A percentile compares a stretch with the other conserved stretches of the same genome.
These are phyloP conservation scores for Sarcophaga caerulescens DNA, from an alignment of 2,888 invertebrate species.

Conservation along the genomic window DNA sequence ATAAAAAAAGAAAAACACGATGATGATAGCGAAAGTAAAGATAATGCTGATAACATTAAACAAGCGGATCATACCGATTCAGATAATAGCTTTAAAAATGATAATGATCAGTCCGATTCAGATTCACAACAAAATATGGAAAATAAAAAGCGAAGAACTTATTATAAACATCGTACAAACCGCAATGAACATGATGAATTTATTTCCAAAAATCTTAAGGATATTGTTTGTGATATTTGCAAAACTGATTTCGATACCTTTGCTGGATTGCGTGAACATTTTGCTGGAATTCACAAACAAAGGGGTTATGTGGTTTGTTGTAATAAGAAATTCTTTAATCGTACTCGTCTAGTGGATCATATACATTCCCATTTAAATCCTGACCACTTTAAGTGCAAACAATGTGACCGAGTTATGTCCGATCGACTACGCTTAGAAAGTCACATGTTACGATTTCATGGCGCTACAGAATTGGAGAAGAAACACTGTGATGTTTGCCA, in stretches of 20 bases:
- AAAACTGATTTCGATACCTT: conserved; percentile 39
- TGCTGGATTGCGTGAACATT: conserved; percentile 41
- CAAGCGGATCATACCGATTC: background rate
- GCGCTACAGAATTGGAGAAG: conserved; percentile 73
- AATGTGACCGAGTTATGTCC: conserved; percentile 75
- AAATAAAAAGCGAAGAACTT: background rate
- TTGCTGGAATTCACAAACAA: conserved; percentile 65
- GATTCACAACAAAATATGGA: background rate
- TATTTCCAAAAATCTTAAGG: conserved; percentile 48
- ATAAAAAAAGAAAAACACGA: background rate
- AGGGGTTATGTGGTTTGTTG: conserved; percentile 78
- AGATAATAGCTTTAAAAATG: background rate
- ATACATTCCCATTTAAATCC: conserved; percentile 77
- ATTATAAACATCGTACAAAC: background rate
- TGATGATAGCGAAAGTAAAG: background rate
- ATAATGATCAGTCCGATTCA: background rate
- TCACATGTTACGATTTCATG: conserved; percentile 70
- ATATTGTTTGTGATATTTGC: conserved; percentile 52
- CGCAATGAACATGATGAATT: conserved; percentile 46
- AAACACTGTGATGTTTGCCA: conserved; percentile 76
- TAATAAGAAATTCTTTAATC: conserved; percentile 76
- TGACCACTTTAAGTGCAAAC: conserved; percentile 76
- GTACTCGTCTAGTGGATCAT: conserved; percentile 77
- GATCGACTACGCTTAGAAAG: conserved; percentile 74
- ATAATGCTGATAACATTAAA: background rate